Conservation (phyloP, 2,888 invertebrate genomes). For the Pyrochroa serraticornis region DNA sequence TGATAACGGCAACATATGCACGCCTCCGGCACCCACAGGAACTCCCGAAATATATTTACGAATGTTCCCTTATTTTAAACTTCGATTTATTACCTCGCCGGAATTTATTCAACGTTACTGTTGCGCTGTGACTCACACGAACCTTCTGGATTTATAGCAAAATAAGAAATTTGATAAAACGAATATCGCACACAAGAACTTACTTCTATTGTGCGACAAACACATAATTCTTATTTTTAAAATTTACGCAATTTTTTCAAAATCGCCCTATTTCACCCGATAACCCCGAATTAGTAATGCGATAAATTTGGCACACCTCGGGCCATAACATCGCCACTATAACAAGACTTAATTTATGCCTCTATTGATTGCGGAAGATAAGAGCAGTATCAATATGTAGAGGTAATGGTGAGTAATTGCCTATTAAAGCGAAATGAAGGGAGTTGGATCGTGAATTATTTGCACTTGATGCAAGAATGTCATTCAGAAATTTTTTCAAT, state of each 20-base stretch:
- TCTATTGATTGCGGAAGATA: slow-evolving; percentile 16
- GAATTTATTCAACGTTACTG: slow-evolving; percentile 8
- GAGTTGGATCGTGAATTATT: neutral
- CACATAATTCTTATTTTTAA: no score
- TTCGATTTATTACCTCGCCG: slow-evolving; percentile 18
- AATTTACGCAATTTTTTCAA: neutral
- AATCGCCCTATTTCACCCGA: neutral
- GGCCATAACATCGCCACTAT: slow-evolving; percentile 10
- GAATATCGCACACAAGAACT: neutral
- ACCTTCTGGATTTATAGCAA: slow-evolving; percentile 17
- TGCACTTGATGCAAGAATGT: neutral
- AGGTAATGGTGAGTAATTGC: neutral
- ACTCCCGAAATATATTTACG: slow-evolving; percentile 18
- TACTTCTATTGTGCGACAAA: no score
- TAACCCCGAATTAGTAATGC: slow-evolving; percentile 5
- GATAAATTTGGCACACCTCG: slow-evolving; percentile 17
- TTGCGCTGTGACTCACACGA: slow-evolving; percentile 9
- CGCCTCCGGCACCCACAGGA: slow-evolving; percentile 13
- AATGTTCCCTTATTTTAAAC: slow-evolving; percentile 17
- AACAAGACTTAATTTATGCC: slow-evolving; percentile 21
- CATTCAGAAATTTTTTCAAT: slow-evolving; percentile 5
- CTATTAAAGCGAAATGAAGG: no score
- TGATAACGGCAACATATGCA: slow-evolving; percentile 24
- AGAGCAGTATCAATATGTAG: slow-evolving; percentile 1
- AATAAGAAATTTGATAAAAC: slow-evolving; percentile 27